Evolutionary conservation across 2,113 vertebrate genomes (phyloP).

Genomic region (Plecturocebus donacophilus): DNA sequence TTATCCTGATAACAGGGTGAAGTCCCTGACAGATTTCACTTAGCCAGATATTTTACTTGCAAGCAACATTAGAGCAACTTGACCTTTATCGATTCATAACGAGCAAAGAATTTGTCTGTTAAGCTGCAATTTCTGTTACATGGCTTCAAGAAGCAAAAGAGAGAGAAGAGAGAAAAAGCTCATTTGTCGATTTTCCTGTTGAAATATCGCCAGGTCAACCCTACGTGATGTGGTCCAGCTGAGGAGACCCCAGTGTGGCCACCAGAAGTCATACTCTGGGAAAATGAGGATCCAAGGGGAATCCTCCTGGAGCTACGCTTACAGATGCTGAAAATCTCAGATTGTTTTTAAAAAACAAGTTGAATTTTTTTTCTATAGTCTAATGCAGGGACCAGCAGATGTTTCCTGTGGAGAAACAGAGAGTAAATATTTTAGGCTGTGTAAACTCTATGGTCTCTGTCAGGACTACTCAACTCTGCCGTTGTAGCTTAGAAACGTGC

Average conservation of each 20-base stretch:
- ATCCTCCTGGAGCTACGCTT: too few species aligned
- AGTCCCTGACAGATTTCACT: constrained; percentile 14
- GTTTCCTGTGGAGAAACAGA: background rate
- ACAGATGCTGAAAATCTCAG: background rate
- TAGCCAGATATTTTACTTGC: constrained; percentile 52
- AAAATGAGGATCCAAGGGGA: too few species aligned
- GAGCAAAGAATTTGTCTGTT: constrained; percentile 51
- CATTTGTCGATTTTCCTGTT: background rate
- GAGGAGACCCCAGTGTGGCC: background rate
- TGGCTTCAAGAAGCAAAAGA: background rate
- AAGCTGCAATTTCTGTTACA: background rate
- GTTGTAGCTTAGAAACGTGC: accelerated
- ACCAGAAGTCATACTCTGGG: background rate
- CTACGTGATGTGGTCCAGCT: accelerated
- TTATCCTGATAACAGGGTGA: background rate
- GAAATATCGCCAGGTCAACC: constrained; percentile 39
- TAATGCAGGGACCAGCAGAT: background rate
- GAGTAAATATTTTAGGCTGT: accelerated
- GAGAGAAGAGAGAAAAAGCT: background rate
- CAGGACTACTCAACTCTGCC: accelerated
- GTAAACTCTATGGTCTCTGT: accelerated
- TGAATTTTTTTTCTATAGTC: background rate
- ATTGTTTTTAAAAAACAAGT: background rate
- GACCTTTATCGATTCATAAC: constrained; percentile 70
- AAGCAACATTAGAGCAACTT: constrained; percentile 53